Evolutionary conservation across 2,888 invertebrate species (phyloP).

Genomic region (Tenodera sinensis): DNA sequence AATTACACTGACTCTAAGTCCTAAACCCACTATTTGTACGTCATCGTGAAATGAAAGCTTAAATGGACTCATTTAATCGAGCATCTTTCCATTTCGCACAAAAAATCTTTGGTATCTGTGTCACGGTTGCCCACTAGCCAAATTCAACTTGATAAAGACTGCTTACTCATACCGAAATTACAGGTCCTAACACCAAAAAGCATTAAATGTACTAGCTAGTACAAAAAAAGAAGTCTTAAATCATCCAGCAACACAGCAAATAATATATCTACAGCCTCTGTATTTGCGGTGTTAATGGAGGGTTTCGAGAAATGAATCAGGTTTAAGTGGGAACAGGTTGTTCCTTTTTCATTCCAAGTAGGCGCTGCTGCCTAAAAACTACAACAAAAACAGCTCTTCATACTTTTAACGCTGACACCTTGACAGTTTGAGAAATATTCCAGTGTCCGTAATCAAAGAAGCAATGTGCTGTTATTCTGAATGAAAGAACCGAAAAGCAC

Average conservation of each 20-base stretch:
- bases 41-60: neutral
- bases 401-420: neutral
- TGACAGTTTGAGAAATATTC: neutral
- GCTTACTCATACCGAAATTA: neutral
- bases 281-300: neutral
- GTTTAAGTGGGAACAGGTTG: neutral
- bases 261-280: neutral
- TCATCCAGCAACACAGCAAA: neutral
- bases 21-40: no score
- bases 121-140: neutral
- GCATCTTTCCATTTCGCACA: neutral
- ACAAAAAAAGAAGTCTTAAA: neutral
- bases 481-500: neutral
- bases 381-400: neutral
- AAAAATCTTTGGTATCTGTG: neutral
- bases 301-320: neutral
- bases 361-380: neutral
- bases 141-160: neutral
- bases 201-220: neutral
- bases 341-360: neutral
- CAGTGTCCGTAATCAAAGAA: neutral
- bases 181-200: neutral
- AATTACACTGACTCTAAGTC: no score
- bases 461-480: neutral
- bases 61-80: neutral